These are phyloP conservation scores for Dreissena rostriformis DNA, from an alignment of 1,140 invertebrate genomes.

Conservation along the genomic window DNA sequence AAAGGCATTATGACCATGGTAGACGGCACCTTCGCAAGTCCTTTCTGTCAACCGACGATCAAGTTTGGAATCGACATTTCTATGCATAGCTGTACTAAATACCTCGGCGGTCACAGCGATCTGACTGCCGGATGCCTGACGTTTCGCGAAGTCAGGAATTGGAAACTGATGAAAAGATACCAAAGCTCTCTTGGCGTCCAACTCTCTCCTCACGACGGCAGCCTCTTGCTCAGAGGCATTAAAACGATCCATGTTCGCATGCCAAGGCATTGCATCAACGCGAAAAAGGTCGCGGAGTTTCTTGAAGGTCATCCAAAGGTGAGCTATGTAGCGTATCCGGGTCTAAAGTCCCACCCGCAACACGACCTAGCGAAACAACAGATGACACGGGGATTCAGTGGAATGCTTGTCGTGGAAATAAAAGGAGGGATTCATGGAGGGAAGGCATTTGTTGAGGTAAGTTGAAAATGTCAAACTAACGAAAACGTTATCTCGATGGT, in stretches of 20 bases:
- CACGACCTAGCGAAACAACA: constrained; percentile 91
- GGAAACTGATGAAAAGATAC: constrained; percentile 82
- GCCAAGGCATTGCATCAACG: constrained; percentile 87
- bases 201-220: constrained; percentile 76
- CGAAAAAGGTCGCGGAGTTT: constrained; percentile 88
- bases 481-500: no score
- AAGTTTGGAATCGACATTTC: constrained; percentile 91
- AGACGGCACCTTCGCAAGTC: constrained; percentile 97
- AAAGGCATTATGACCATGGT: constrained; percentile 90
- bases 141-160: constrained; percentile 89
- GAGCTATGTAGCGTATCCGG: constrained; percentile 80
- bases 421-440: constrained; percentile 90
- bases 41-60: constrained; percentile 88
- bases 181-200: constrained; percentile 94
- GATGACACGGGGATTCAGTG: constrained; percentile 91
- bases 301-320: constrained; percentile 90
- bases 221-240: constrained; percentile 76
- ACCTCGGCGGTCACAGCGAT: constrained; percentile 90
- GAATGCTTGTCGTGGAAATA: constrained; percentile 95
- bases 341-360: constrained; percentile 94
- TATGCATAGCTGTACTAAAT: constrained; percentile 85
- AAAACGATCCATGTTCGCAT: constrained; percentile 79
- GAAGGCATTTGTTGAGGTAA: constrained; percentile 85
- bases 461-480: not conserved
- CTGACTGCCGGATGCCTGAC: constrained; percentile 94